These are phyloP conservation scores for Argyra leucocephala DNA, from an alignment of 2,888 invertebrate species.

Conservation along the genomic window DNA sequence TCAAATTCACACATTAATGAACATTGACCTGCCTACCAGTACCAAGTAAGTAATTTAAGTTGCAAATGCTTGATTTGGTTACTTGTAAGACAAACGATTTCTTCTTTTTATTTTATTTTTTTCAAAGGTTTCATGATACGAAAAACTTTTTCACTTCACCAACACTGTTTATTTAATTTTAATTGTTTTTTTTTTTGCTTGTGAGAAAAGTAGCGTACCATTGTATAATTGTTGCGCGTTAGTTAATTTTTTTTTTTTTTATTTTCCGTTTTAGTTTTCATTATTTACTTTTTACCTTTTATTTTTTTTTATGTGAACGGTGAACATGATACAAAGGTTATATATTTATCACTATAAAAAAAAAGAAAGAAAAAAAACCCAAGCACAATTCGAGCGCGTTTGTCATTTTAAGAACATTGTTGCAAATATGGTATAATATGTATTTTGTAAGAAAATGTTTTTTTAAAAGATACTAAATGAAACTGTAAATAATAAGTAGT, in stretches of 20 bases:
- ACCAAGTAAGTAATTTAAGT: neutral
- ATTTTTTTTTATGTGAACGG: too few relatives aligned
- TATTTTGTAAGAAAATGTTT: too few relatives aligned
- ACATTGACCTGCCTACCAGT: neutral
- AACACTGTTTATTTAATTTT: neutral
- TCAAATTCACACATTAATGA: neutral
- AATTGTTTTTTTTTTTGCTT: neutral
- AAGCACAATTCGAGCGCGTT: too few relatives aligned
- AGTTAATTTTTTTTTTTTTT: neutral
- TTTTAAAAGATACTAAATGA: too few relatives aligned
- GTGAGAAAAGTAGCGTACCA: too few relatives aligned
- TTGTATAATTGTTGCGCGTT: neutral
- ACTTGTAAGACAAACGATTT: neutral
- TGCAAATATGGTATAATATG: too few relatives aligned
- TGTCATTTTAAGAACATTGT: too few relatives aligned
- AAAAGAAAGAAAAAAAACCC: too few relatives aligned
- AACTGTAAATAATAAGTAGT: too few relatives aligned
- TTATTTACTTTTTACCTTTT: too few relatives aligned
- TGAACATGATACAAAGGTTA: too few relatives aligned
- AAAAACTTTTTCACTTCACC: neutral
- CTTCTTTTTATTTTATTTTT: neutral
- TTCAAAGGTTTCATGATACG: neutral
- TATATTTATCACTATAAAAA: too few relatives aligned
- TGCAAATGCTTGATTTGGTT: neutral
- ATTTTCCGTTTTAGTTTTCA: neutral